A percentile compares a stretch with the other conserved stretches of the same genome.
These are phyloP conservation scores for Cheilosia vernalis DNA, from an alignment of 2,888 invertebrate genomes.

Conservation along the genomic window DNA sequence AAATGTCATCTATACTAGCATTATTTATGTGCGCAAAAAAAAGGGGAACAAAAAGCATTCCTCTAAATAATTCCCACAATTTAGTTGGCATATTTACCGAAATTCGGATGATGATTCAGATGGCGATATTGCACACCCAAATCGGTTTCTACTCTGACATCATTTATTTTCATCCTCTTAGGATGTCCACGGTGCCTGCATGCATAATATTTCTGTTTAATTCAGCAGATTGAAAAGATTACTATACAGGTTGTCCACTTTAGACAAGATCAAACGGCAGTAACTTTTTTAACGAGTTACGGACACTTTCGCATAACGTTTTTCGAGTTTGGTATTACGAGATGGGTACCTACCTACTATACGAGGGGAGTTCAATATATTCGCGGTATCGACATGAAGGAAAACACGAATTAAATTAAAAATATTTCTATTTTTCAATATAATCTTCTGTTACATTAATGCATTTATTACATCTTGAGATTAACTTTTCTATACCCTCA, in stretches of 20 bases:
- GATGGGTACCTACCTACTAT: no score
- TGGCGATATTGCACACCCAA: not conserved
- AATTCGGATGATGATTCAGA: not conserved
- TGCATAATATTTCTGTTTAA: not conserved
- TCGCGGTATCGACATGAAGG: no score
- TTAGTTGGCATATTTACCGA: not conserved
- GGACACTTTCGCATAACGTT: not conserved
- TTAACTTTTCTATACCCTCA: no score
- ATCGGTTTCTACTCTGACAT: not conserved
- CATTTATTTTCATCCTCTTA: not conserved
- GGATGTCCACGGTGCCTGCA: not conserved
- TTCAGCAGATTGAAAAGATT: not conserved
- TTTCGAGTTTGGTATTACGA: not conserved
- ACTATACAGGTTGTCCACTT: slow-evolving; percentile 2
- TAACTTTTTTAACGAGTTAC: not conserved
- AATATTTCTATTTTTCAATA: no score
- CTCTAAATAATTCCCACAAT: not conserved
- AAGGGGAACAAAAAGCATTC: not conserved
- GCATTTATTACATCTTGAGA: no score
- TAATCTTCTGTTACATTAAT: no score
- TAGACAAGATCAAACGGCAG: slow-evolving; percentile 1
- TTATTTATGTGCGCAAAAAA: no score
- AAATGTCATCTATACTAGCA: not conserved
- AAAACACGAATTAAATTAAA: no score
- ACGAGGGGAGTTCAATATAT: no score